A percentile compares a stretch with the other conserved stretches of the same genome.
phyloP scores from a whole-genome alignment of 2,888 invertebrate species.

The Ceriagrion tenellum region DNA sequence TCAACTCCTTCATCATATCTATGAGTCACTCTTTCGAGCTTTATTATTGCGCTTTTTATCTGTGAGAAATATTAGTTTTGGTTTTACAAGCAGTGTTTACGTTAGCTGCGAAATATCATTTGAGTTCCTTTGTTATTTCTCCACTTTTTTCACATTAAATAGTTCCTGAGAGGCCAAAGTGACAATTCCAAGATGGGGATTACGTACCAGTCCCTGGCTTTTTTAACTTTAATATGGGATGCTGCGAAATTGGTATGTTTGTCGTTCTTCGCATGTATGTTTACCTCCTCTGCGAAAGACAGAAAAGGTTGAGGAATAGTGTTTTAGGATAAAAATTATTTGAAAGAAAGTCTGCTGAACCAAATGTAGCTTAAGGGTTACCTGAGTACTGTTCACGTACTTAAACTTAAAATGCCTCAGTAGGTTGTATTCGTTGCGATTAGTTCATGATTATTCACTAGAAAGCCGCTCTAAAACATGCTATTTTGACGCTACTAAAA shows the following conservation, averaged over 20 bases:
- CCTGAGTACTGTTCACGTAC: not conserved
- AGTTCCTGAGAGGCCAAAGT: not conserved
- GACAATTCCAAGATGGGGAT: constrained; percentile 18
- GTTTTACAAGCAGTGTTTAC: constrained; percentile 36
- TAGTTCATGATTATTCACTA: not conserved
- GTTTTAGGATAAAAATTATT: not conserved
- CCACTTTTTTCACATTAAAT: not conserved
- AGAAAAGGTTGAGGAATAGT: not conserved
- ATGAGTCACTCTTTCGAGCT: not conserved
- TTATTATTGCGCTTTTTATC: not conserved
- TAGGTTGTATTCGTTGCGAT: not conserved
- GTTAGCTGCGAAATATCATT: not conserved
- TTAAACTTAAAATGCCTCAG: not conserved
- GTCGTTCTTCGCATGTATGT: not conserved
- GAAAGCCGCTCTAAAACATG: not conserved
- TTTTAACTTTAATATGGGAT: constrained; percentile 53
- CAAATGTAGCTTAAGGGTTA: not conserved
- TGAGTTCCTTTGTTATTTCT: not conserved
- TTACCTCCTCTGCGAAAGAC: not conserved
- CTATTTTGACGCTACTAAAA: not conserved
- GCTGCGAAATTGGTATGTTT: constrained; percentile 33
- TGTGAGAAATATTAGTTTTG: not conserved
- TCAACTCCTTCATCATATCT: no score
- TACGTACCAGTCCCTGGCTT: constrained; percentile 34
- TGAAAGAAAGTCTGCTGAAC: not conserved